phyloP scores from a whole-genome alignment of 2,888 invertebrate genomes.

The Hemicrepidius hirtus region DNA sequence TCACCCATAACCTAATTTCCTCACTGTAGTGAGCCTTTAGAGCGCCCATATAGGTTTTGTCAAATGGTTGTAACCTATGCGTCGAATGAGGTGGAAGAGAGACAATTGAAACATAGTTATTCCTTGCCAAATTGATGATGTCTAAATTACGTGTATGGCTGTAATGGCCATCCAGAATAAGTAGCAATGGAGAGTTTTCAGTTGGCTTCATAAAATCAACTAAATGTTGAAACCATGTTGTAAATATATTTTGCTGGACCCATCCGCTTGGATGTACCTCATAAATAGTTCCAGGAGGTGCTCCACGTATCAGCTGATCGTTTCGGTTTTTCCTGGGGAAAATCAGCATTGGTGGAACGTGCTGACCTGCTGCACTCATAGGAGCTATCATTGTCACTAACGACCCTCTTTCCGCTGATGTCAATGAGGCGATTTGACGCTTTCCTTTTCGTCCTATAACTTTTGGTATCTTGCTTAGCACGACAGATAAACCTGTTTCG shows the following conservation, averaged over 20 bases:
- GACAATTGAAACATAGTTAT: neutral
- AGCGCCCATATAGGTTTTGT: too few species aligned
- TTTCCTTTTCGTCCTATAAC: constrained; percentile 5
- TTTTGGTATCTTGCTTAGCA: neutral
- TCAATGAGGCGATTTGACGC: neutral
- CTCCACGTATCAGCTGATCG: neutral
- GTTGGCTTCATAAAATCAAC: neutral
- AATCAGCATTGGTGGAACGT: constrained; percentile 10
- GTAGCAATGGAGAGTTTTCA: neutral
- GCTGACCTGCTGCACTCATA: constrained; percentile 1
- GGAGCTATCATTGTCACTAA: constrained; percentile 6
- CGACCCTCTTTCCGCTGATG: constrained; percentile 8
- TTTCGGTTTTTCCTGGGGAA: neutral
- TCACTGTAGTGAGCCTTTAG: too few species aligned
- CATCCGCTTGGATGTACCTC: constrained; percentile 8
- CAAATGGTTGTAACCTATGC: neutral
- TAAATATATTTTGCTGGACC: constrained; percentile 5
- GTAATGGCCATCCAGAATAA: too few species aligned
- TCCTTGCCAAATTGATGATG: constrained; percentile 1
- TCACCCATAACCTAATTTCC: too few species aligned
- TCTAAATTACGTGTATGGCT: neutral
- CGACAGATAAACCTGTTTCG: constrained; percentile 6
- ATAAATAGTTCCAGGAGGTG: neutral
- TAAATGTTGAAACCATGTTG: too few species aligned
- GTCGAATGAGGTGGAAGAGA: neutral